Conservation (phyloP, 2,888 invertebrate genomes). For the Cabera pusaria region DNA sequence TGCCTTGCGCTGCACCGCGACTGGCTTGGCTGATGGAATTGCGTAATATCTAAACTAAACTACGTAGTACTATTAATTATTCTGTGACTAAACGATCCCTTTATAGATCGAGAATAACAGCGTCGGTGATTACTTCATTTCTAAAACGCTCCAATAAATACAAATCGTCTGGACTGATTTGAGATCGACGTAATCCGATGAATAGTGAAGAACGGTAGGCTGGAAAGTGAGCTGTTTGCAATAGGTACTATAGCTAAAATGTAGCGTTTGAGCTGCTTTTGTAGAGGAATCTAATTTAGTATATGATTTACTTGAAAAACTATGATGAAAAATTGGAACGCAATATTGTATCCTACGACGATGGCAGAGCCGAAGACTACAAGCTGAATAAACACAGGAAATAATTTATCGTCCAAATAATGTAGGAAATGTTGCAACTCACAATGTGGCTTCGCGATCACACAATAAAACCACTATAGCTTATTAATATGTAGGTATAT, state of each 20-base stretch:
- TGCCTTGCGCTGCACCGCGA: constrained; percentile 5
- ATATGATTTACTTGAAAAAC: no score
- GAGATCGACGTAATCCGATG: constrained; percentile 15
- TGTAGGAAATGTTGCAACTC: constrained; percentile 4
- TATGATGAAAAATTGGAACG: no score
- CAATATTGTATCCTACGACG: no score
- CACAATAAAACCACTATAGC: constrained; percentile 4
- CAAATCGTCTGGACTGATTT: constrained; percentile 11
- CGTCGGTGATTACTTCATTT: constrained; percentile 17
- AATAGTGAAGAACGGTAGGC: constrained; percentile 2
- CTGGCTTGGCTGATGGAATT: constrained; percentile 35
- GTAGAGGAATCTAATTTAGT: no score
- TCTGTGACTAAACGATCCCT: constrained; percentile 33
- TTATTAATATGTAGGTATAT: no score
- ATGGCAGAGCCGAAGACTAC: constrained; percentile 6
- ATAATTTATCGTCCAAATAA: constrained; percentile 13
- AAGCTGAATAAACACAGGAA: constrained; percentile 13
- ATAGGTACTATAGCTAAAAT: constrained; percentile 5
- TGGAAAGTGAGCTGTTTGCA: constrained; percentile 15
- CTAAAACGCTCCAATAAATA: constrained; percentile 16
- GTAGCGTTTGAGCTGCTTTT: no score
- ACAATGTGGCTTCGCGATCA: constrained; percentile 4
- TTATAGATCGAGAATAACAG: constrained; percentile 19
- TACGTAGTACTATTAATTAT: no score
- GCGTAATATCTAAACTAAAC: constrained; percentile 48